Evolutionary conservation across 2,113 vertebrate genomes (phyloP), one percentile per base, ranked within the genome.

Genomic region (Columbina picui): DNA sequence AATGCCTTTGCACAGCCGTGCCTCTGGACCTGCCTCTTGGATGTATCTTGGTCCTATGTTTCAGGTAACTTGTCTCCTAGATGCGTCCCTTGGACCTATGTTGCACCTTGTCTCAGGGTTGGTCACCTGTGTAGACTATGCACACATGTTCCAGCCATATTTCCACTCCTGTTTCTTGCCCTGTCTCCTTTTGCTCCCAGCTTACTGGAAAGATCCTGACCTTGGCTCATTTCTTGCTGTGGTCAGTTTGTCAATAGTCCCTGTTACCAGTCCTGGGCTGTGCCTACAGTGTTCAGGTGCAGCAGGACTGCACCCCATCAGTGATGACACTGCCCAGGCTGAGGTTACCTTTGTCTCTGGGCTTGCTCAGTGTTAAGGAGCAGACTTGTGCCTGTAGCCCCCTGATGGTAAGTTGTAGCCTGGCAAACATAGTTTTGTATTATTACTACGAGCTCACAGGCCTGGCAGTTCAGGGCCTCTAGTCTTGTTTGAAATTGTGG

Each of bases 211-310:
- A 10, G 36, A 18, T 56, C 8, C 55, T 38, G 49, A 9, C 3
- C 14, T 61, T 74, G 25, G 11, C 6, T 74, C 4, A 57, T 47
- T 38, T 50, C 25, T 68, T 39, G 22, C 13, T 2, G 1, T 36
- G 2, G 5, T 82, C 0, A 0, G 14, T 5, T 30, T 78, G 59
- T 32, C 23, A 50, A 0, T 14, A 49, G 36, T 27, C 20, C 23
- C 8, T 0, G 0, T 45, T 68, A 50, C 23, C 13, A 90, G n/a
- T 15, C 26, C 30, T 55, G 8, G 9, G 7, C 32, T 23, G 36
- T 74, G 20, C 21, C 34, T 34, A 3, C 45, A 30, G 16, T 34
- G 27, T 6, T 73, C 16, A 78, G 47, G 50, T 0, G 2, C 16
- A 30, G 12, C 26, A 43, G n/a, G 18, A 32, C 34, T 27, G 12